Percentiles rank a stretch among this genome's conserved stretches.
Evolutionary conservation across 2,888 invertebrate genomes (phyloP).

Genomic region (Lumbricus terrestris): DNA sequence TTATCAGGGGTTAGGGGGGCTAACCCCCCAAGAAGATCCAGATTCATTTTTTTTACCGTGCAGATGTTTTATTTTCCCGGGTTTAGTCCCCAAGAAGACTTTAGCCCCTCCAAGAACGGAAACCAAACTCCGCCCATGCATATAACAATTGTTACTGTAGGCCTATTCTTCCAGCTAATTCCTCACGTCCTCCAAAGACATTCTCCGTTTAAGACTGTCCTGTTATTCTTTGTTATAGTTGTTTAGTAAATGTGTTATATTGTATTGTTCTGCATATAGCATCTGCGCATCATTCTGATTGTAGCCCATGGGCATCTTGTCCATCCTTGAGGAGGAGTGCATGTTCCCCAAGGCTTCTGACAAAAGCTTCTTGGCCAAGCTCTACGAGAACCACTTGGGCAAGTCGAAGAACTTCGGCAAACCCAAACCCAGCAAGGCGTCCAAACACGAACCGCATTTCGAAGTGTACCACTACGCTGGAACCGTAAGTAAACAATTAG

Average conservation of each 20-base stretch:
- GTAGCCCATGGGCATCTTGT: conserved; percentile 99
- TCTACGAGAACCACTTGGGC: conserved; percentile 98
- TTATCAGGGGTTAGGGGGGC: too few relatives aligned
- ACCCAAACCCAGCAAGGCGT: conserved; percentile 74
- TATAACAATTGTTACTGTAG: not conserved
- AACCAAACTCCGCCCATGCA: too few relatives aligned
- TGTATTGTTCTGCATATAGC: too few relatives aligned
- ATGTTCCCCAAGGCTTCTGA: conserved; percentile 99
- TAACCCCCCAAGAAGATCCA: too few relatives aligned
- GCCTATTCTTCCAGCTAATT: not conserved
- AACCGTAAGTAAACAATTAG: conserved; percentile 71
- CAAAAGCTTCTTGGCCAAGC: conserved; percentile 95
- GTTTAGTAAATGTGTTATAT: not conserved
- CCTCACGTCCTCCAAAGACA: not conserved
- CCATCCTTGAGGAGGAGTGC: conserved; percentile 99
- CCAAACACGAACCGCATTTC: conserved; percentile 94
- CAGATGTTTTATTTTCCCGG: too few relatives aligned
- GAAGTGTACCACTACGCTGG: conserved; percentile 99
- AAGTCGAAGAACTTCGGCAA: conserved; percentile 65
- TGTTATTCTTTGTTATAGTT: not conserved
- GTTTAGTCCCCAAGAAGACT: too few relatives aligned
- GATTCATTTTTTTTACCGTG: too few relatives aligned
- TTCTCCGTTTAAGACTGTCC: not conserved
- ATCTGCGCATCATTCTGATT: not conserved
- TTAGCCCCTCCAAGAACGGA: too few relatives aligned